Percentiles rank a stretch among this genome's conserved stretches.
Evolutionary conservation across 2,113 vertebrate genomes (phyloP).

Genomic region (Semnornis frantzii): DNA sequence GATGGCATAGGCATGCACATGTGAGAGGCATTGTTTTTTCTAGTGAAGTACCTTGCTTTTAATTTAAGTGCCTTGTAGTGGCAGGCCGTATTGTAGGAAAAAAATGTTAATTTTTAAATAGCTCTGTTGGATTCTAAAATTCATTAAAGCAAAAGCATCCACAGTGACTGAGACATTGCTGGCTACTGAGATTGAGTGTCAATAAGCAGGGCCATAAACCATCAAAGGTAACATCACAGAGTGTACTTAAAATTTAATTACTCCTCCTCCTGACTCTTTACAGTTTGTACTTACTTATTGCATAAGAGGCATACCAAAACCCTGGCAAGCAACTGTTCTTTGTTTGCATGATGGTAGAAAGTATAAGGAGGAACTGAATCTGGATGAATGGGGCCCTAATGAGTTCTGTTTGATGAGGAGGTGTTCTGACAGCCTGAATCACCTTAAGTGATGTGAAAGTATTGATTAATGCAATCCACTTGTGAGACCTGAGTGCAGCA

Average conservation of each 20-base stretch:
- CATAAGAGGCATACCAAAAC: not conserved
- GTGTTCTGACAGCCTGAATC: not conserved
- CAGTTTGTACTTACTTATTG: not conserved
- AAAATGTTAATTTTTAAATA: not conserved
- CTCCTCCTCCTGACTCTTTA: not conserved
- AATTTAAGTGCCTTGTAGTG: not conserved
- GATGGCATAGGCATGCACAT: not conserved
- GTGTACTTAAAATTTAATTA: not conserved
- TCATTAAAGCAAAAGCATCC: not conserved
- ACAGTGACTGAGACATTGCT: not conserved
- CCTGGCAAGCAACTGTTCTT: not conserved
- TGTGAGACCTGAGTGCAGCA: not conserved
- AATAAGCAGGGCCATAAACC: not conserved
- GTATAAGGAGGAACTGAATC: not conserved
- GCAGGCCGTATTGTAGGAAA: not conserved
- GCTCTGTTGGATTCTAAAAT: conserved; percentile 7
- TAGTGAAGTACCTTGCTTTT: not conserved
- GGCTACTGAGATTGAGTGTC: not conserved
- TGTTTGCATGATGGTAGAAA: not conserved
- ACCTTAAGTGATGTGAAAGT: not conserved
- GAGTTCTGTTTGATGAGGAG: not conserved
- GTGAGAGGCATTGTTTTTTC: not conserved
- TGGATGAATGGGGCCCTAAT: not conserved
- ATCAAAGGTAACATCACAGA: not conserved
- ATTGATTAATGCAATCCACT: not conserved